phyloP scores from a whole-genome alignment of 1,140 invertebrate species.

The Episyrphus balteatus region DNA sequence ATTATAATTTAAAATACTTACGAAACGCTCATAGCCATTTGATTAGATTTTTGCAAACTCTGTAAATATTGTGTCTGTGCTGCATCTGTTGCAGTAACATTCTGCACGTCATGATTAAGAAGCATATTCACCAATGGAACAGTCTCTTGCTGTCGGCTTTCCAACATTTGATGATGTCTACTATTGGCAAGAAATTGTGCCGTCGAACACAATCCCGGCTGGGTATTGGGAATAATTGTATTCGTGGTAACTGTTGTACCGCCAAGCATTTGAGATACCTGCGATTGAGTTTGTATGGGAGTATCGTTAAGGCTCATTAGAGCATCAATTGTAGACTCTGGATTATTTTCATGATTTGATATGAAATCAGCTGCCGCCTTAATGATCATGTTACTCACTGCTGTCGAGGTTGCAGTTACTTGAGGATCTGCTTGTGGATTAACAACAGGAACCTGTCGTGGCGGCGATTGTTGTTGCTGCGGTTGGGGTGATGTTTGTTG shows the following conservation, averaged over 20 bases:
- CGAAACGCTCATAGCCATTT: not conserved
- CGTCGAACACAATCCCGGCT: not conserved
- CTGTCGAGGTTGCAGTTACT: slow-evolving; percentile 44
- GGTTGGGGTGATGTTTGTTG: slow-evolving; percentile 53
- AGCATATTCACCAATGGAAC: slow-evolving; percentile 10
- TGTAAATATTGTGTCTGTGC: slow-evolving; percentile 8
- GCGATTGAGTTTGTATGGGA: slow-evolving; percentile 19
- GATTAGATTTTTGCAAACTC: slow-evolving; percentile 5
- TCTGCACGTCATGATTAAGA: slow-evolving; percentile 7
- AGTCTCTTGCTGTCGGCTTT: slow-evolving; percentile 7
- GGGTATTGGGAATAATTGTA: too few species aligned
- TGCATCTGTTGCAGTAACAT: slow-evolving; percentile 7
- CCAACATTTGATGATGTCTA: slow-evolving; percentile 3
- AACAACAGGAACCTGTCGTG: slow-evolving; percentile 18
- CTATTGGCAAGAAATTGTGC: not conserved
- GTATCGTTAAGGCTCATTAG: slow-evolving; percentile 41
- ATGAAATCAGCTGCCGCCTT: slow-evolving; percentile 52
- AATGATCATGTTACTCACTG: slow-evolving; percentile 52
- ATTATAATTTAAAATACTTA: not conserved
- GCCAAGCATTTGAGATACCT: not conserved
- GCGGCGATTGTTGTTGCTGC: slow-evolving; percentile 44
- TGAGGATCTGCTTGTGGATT: slow-evolving; percentile 7
- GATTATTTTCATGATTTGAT: slow-evolving; percentile 43
- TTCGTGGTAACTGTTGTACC: too few species aligned
- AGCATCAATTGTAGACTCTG: slow-evolving; percentile 40